Evolutionary conservation across 2,888 invertebrate genomes (phyloP), one percentile per base, ranked within the genome.

Genomic region (Caenorhabditis zanzibari): DNA sequence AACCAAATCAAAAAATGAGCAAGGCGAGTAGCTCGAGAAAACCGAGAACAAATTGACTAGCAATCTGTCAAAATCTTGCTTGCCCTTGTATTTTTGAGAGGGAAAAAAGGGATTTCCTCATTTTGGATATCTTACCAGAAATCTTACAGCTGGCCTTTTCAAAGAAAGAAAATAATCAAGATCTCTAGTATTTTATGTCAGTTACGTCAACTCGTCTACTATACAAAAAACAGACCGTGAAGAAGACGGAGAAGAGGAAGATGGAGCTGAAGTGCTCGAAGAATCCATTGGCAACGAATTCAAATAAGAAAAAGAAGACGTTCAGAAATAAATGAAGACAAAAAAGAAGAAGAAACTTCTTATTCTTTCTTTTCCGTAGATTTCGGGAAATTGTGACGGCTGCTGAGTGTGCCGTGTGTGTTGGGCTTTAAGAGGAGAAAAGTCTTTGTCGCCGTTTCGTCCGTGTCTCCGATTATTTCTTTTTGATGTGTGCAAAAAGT

Each of bases 21-120:
- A 32, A 59, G 41, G 38, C 5, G 49, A 61, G 56, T 26, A 64
- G 56, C 47, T 58, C 24, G 59, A 10, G 14, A 22, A n/a, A 22
- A 32, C 41, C 38, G 64, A 54, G 63, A 76, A 76, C 59, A 69
- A 76, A 75, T 76, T 68, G 76, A 76, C 76, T 52, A 63, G 61
- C 77, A 79, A 79, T 79, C 63, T 71, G 79, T 79, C 79, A 79
- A 79, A 79, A 71, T 79, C 63, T 79, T 69, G 47, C 54, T 32
- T 49, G 32, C 24, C 26, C 19, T 19, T 5, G 9, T 49, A 19
- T 76, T 69, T 61, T 61, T 41, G 47, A 19, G 0, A 41, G 16
- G 16, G 22, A 66, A n/a, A n/a, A n/a, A 28, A 16, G 38, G 58
- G 61, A 38, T 24, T 44, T 35, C 54, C 74, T 64, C 22, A n/a